Percentiles rank a stretch among this genome's conserved stretches.
Conservation (phyloP, 2,113 vertebrate genomes). For the Sturnus vulgaris region DNA sequence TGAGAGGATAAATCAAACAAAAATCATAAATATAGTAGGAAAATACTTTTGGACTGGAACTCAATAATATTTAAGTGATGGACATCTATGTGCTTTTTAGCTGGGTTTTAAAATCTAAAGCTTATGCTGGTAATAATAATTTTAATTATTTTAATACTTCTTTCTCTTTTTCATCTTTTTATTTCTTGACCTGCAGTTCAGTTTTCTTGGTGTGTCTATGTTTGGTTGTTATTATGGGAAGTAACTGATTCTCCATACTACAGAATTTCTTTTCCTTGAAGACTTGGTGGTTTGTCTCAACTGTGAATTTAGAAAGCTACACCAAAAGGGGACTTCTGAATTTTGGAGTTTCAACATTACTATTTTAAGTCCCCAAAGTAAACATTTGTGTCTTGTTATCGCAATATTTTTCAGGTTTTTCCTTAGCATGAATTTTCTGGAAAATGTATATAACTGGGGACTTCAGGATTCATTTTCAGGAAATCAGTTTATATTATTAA, state of each 20-base stretch:
- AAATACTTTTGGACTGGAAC: not conserved
- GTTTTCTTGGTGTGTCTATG: not conserved
- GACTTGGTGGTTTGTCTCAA: not conserved
- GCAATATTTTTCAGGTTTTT: not conserved
- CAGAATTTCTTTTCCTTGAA: not conserved
- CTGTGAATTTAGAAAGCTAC: conserved; percentile 12
- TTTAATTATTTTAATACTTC: conserved; percentile 1
- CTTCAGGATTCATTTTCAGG: not conserved
- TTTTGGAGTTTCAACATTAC: not conserved
- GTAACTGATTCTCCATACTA: not conserved
- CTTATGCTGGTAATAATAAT: not conserved
- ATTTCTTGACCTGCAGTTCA: conserved; percentile 20
- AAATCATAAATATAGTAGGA: not conserved
- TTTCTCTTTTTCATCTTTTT: not conserved
- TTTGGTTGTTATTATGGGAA: not conserved
- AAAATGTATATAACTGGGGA: not conserved
- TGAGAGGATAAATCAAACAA: not conserved
- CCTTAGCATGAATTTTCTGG: not conserved
- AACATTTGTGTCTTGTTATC: not conserved
- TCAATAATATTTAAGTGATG: not conserved
- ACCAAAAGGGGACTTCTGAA: not conserved
- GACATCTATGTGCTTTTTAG: not conserved
- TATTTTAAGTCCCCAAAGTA: not conserved
- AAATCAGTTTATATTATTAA: not conserved
- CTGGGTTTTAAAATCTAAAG: not conserved